Percentiles rank a stretch among this genome's conserved stretches.
These are phyloP conservation scores for Limnephilus auricula DNA, from an alignment of 2,888 invertebrate species.

Conservation along the genomic window DNA sequence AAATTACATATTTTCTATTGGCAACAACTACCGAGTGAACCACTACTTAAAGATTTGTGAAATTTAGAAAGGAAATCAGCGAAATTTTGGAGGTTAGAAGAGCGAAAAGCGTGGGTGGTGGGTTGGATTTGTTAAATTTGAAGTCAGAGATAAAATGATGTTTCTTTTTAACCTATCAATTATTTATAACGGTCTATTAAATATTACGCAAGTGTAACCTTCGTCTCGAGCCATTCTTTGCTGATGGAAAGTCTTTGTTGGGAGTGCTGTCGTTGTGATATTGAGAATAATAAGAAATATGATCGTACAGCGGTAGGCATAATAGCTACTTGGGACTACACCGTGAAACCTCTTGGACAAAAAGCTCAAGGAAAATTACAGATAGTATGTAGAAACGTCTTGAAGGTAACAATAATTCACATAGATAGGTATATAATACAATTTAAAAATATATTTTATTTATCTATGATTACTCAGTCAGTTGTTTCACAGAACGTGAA, in stretches of 20 bases:
- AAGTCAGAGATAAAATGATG: background rate
- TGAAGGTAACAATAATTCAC: background rate
- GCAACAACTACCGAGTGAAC: background rate
- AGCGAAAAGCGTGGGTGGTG: background rate
- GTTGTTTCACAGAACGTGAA: no score
- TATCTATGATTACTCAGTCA: background rate
- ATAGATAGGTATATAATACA: background rate
- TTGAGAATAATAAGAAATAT: background rate
- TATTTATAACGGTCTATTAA: conserved; percentile 2
- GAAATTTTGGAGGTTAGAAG: background rate
- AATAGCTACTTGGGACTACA: background rate
- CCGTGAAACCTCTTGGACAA: background rate
- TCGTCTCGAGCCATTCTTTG: background rate
- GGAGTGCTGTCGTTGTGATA: background rate
- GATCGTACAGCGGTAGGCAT: background rate
- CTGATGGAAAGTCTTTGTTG: background rate
- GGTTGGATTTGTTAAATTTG: background rate
- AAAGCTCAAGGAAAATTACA: background rate
- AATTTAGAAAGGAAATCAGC: background rate
- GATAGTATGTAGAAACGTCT: background rate
- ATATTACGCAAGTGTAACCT: background rate
- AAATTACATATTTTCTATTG: background rate
- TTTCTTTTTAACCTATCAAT: background rate
- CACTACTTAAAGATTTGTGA: background rate
- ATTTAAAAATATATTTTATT: background rate